Percentiles rank a stretch among this genome's conserved stretches.
Conservation (phyloP, 2,888 invertebrate species). For the Dasypolia templi region DNA sequence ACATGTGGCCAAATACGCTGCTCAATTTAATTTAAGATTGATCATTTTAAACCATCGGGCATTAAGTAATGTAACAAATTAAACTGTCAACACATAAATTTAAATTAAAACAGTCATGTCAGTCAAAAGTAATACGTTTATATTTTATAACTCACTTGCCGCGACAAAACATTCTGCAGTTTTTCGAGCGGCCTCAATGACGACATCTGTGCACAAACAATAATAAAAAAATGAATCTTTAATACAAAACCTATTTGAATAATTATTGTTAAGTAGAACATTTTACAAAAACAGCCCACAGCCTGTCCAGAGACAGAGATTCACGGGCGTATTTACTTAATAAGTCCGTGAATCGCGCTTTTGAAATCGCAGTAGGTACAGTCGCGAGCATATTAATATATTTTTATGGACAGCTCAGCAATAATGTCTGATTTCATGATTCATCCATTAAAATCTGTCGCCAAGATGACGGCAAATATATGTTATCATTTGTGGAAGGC, state of each 20-base stretch:
- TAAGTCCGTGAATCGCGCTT: too few species aligned
- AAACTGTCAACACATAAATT: not conserved
- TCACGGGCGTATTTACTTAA: not conserved
- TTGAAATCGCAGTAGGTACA: not conserved
- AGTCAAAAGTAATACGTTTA: not conserved
- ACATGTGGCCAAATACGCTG: not conserved
- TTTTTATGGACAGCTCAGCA: not conserved
- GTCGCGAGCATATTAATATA: not conserved
- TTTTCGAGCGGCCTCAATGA: slow-evolving; percentile 81
- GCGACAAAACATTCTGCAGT: slow-evolving; percentile 82
- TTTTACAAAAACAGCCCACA: not conserved
- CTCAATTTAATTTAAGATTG: not conserved
- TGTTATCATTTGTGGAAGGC: not conserved
- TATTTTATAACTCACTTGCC: slow-evolving; percentile 77
- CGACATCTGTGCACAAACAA: slow-evolving; percentile 75
- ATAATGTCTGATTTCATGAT: not conserved
- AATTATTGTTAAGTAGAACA: not conserved
- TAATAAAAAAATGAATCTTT: not conserved
- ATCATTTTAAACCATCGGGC: not conserved
- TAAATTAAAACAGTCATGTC: not conserved
- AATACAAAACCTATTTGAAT: not conserved
- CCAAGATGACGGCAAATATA: not conserved
- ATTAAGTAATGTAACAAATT: too few species aligned
- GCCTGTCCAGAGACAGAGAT: not conserved
- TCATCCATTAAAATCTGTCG: not conserved